These are phyloP conservation scores for Anas bahamensis DNA, from an alignment of 2,797 vertebrate species.

Conservation along the genomic window DNA sequence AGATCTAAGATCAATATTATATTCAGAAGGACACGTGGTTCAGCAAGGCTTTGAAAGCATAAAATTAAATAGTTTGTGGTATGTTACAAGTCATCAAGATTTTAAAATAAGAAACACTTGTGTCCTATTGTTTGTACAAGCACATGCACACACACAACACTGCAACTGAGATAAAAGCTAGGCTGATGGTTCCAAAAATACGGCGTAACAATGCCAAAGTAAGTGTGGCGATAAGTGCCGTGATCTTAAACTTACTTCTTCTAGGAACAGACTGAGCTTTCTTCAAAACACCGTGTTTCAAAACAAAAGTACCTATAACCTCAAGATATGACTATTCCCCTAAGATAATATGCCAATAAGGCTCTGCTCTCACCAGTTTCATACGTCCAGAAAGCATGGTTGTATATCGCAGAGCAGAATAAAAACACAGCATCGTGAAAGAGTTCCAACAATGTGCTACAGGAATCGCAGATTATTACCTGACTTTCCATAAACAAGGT, in stretches of 20 bases:
- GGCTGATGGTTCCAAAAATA: neutral
- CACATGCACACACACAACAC: neutral
- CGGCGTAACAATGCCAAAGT: neutral
- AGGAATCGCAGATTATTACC: neutral
- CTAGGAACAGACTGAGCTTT: neutral
- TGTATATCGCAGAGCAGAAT: neutral
- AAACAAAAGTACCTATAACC: neutral
- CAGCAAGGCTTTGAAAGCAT: neutral
- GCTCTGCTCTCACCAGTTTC: neutral
- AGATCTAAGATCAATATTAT: neutral
- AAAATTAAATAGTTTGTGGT: neutral
- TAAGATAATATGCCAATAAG: neutral
- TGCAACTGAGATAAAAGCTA: slow-evolving; percentile 13
- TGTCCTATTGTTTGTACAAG: slow-evolving; percentile 37
- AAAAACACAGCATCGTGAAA: neutral
- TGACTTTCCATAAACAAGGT: neutral
- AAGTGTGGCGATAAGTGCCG: neutral
- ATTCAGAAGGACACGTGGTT: neutral
- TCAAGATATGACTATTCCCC: neutral
- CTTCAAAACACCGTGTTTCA: neutral
- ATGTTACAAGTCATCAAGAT: slow-evolving; percentile 36
- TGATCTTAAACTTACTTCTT: neutral
- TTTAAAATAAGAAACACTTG: slow-evolving; percentile 55
- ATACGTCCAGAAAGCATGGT: neutral
- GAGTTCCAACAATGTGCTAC: neutral